phyloP scores from a whole-genome alignment of 2,888 invertebrate genomes.

The Ferrisia virgata region DNA sequence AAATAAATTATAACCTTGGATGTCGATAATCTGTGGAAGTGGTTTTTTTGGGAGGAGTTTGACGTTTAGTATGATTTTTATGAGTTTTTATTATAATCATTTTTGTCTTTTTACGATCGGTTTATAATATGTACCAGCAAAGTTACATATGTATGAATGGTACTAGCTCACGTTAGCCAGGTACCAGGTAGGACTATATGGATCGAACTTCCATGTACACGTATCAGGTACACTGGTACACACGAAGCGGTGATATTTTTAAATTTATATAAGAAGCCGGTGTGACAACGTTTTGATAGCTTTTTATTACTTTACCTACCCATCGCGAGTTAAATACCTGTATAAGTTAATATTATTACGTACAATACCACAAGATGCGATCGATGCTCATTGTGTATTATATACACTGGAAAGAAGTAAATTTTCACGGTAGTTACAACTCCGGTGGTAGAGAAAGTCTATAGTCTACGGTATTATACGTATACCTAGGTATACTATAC shows the following conservation, averaged over 20 bases:
- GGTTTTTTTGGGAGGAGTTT: background rate
- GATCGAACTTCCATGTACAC: background rate
- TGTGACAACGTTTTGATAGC: conserved; percentile 13
- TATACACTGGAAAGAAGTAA: background rate
- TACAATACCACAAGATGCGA: too few species aligned
- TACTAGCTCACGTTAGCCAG: too few species aligned
- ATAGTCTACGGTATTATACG: background rate
- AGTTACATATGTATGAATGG: too few species aligned
- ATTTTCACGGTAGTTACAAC: conserved; percentile 5
- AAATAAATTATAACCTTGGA: conserved; percentile 20
- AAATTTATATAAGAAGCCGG: background rate
- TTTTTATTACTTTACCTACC: background rate
- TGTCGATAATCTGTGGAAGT: conserved; percentile 26
- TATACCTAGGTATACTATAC: too few species aligned
- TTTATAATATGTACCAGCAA: background rate
- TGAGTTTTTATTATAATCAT: conserved; percentile 23
- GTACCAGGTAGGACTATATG: background rate
- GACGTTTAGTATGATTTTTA: conserved; percentile 23
- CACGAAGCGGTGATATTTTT: background rate
- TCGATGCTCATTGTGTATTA: background rate
- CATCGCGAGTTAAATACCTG: too few species aligned
- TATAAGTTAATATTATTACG: background rate
- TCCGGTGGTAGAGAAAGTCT: conserved; percentile 23
- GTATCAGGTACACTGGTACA: background rate
- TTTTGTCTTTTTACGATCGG: conserved; percentile 18